Base-by-base conservation (phyloP, 2,888 invertebrate species). In the Therioaphis trifolii region DNA sequence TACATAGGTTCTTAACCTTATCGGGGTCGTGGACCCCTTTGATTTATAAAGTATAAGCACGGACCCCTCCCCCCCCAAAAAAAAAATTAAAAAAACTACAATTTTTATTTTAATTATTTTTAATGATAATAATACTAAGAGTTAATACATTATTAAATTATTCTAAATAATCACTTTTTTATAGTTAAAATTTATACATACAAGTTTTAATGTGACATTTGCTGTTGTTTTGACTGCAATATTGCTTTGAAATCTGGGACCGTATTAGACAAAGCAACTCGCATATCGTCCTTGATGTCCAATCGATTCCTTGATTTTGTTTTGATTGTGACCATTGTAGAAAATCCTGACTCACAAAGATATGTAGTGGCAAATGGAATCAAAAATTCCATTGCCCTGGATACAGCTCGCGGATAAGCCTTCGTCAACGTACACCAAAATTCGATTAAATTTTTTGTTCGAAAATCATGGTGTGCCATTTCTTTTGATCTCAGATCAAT, bases 261-360 rank as follows among this genome's bases (percentile, higher is more conserved):
- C n/a, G n/a, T n/a, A n/a, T n/a, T n/a, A n/a, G n/a, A n/a, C n/a
- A n/a, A 15, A 14, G 63, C 63, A 63, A 63, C 63, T 7, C 63
- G 21, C 63, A 63, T 63, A 55, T 55, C 63, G 14, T 63, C 63
- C 24, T 63, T 63, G 24, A 63, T 63, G 63, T 63, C 63, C 63
- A 63, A 63, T 63, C 21, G 63, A 63, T 63, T 24, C 24, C 63
- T 24, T 24, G 63, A n/a, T 63, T 63, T 63, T 7, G 63, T 63
- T 63, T 63, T 63, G 14, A 63, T 63, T 63, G 63, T 63, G 63
- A 63, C 63, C 63, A 63, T 63, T 63, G 63, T 24, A 7, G 63
- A 63, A 63, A 63, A 63, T 63, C 63, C 24, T 5, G 55, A 55
- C 55, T 55, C 55, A 21, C 55, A 55, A 55, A 55, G 55, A 55